Evolutionary conservation across 2,888 invertebrate genomes (phyloP), one percentile per base, ranked within the genome.

Genomic region (Tetranychus truncatus): DNA sequence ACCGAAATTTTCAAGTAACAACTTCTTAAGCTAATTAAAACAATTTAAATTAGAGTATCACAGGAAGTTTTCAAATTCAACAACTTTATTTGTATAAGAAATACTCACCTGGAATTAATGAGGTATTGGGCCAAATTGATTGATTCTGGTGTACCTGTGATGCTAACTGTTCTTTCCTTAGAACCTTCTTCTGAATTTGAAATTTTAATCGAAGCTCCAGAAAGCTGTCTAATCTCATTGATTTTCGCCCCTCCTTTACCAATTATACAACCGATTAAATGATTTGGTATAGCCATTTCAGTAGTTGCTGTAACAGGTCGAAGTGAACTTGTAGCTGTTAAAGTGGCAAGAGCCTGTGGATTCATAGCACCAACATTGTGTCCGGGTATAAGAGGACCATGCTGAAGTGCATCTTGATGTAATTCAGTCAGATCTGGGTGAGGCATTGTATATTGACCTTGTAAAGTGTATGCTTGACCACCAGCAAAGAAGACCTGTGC

Each of bases 241-340:
- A 97, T 97, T 85, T 96, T 97, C 82, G 95, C 94, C 82, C 96
- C 96, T 34, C 95, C 96, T 84, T 96, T 94, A 81, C 96, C 96
- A 84, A 97, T 97, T 83, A 97, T 94, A 86, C 96, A 96, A 76
- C 96, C 96, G 83, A 97, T 96, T 81, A 96, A 88, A 84, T 96
- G 96, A 84, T 97, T 97, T 79, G 96, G 95, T 81, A 97, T 95
- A 75, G 93, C 93, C 93, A 97, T 95, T 86, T 96, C 95, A 83
- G 95, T 92, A 80, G 92, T 91, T 46, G 78, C 74, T 20, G 69
- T 69, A 11, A 24, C 69, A 75, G 79, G 76, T 77, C 74, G 77
- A 77, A 45, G 74, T 79, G 79, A 77, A 79, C 66, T 75, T 66
- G 78, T 76, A n/a, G 79, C 78, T 72, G 93, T 93, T 81, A 93